Evolutionary conservation across 2,888 invertebrate species (phyloP).

Genomic region (Torymus tubicola): DNA sequence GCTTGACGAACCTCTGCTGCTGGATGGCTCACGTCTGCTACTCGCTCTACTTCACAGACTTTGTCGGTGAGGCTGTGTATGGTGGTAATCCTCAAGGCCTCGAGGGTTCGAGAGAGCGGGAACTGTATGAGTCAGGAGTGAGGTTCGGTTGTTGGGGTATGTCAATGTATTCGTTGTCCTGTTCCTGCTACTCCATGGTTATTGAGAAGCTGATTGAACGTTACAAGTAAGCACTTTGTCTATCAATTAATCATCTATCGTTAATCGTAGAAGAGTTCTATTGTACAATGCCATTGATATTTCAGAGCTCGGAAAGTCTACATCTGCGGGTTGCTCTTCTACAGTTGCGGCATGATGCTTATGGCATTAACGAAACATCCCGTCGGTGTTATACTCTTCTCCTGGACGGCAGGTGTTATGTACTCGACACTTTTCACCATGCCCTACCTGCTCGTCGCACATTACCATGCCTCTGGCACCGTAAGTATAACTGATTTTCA

Average conservation of each 20-base stretch:
- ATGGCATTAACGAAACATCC: slow-evolving; percentile 89
- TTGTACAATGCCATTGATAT: slow-evolving; percentile 59
- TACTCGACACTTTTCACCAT: slow-evolving; percentile 98
- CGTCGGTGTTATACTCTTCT: slow-evolving; percentile 89
- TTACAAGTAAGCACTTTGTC: slow-evolving; percentile 75
- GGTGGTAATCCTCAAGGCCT: slow-evolving; percentile 90
- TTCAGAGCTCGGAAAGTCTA: slow-evolving; percentile 91
- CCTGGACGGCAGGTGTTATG: slow-evolving; percentile 97
- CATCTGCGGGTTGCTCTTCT: slow-evolving; percentile 91
- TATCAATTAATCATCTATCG: no score
- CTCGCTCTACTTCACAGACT: slow-evolving; percentile 97
- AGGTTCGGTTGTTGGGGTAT: slow-evolving; percentile 98
- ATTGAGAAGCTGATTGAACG: slow-evolving; percentile 91
- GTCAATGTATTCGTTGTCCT: slow-evolving; percentile 96
- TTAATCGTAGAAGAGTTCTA: no score
- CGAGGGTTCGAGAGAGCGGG: slow-evolving; percentile 81
- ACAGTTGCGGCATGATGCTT: slow-evolving; percentile 91
- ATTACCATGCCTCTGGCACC: slow-evolving; percentile 89
- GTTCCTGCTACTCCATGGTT: slow-evolving; percentile 92
- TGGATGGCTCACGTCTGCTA: slow-evolving; percentile 99
- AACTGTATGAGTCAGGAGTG: slow-evolving; percentile 92
- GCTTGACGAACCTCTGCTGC: slow-evolving; percentile 95
- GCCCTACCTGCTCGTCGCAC: slow-evolving; percentile 95
- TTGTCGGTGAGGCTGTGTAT: slow-evolving; percentile 94
- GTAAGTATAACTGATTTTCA: slow-evolving; percentile 20